A percentile compares a stretch with the other conserved stretches of the same genome.
phyloP scores from a whole-genome alignment of 2,113 vertebrate genomes.

The Phainopepla nitens region DNA sequence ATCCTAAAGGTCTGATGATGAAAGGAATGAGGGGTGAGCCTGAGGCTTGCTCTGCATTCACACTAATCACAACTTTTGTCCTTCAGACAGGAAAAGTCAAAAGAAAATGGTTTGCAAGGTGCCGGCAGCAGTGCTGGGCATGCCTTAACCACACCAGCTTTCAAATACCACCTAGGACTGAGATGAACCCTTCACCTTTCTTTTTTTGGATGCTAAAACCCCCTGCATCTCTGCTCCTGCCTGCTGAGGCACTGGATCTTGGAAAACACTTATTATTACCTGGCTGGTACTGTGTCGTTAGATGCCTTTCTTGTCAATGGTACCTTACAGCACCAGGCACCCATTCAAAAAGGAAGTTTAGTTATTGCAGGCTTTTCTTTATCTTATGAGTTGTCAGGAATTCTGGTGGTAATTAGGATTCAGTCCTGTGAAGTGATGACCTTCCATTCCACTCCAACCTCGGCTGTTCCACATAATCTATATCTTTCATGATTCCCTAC shows the following conservation, averaged over 20 bases:
- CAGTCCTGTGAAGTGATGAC: not conserved
- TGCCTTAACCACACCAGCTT: not conserved
- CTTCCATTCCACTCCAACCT: not conserved
- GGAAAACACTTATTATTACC: not conserved
- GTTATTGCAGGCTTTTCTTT: not conserved
- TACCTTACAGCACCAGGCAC: not conserved
- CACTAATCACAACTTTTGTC: not conserved
- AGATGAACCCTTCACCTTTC: constrained; percentile 31
- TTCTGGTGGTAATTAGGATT: not conserved
- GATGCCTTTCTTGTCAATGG: not conserved
- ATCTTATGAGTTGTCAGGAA: not conserved
- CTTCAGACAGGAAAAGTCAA: not conserved
- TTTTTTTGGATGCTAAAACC: not conserved
- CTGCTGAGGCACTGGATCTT: not conserved
- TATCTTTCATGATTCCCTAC: not conserved
- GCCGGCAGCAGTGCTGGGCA: not conserved
- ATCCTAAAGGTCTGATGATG: not conserved
- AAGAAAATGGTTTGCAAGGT: not conserved
- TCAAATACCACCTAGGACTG: constrained; percentile 2
- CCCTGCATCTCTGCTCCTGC: not conserved
- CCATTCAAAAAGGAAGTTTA: not conserved
- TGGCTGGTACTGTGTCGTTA: not conserved
- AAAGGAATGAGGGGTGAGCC: not conserved
- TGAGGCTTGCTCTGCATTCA: not conserved
- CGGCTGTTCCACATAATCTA: not conserved